Conservation (phyloP, 2,888 invertebrate species). For the Yponomeuta evonymella region DNA sequence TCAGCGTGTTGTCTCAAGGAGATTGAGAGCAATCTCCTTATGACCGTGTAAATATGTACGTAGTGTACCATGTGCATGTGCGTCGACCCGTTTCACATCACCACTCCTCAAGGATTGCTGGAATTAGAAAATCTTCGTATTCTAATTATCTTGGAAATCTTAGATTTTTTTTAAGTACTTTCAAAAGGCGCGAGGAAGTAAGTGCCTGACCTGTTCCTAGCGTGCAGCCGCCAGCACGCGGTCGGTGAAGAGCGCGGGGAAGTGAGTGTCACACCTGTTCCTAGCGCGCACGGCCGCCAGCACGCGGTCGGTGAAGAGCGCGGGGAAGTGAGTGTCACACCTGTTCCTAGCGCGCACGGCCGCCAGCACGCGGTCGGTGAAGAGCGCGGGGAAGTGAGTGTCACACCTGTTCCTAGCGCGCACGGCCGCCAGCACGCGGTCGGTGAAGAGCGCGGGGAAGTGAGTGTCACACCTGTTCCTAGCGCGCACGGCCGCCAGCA, state of each 20-base stretch:
- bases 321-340: constrained; percentile 26
- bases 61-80: too few species aligned
- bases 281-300: constrained; percentile 85
- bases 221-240: constrained; percentile 84
- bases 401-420: constrained; percentile 76
- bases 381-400: constrained; percentile 59
- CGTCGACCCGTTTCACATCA: too few species aligned
- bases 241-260: too few species aligned
- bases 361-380: constrained; percentile 86
- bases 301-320: not conserved
- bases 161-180: too few species aligned
- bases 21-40: too few species aligned
- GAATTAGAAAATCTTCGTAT: too few species aligned
- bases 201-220: constrained; percentile 69
- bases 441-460: constrained; percentile 87
- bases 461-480: constrained; percentile 76
- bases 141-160: too few species aligned
- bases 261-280: constrained; percentile 85
- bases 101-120: too few species aligned
- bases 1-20: too few species aligned
- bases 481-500: constrained; percentile 83
- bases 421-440: constrained; percentile 85
- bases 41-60: too few species aligned
- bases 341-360: constrained; percentile 82
- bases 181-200: not conserved